Percentiles rank a stretch among this genome's conserved stretches.
Conservation (phyloP, 2,797 vertebrate genomes). For the Cyprinodon diabolis region DNA sequence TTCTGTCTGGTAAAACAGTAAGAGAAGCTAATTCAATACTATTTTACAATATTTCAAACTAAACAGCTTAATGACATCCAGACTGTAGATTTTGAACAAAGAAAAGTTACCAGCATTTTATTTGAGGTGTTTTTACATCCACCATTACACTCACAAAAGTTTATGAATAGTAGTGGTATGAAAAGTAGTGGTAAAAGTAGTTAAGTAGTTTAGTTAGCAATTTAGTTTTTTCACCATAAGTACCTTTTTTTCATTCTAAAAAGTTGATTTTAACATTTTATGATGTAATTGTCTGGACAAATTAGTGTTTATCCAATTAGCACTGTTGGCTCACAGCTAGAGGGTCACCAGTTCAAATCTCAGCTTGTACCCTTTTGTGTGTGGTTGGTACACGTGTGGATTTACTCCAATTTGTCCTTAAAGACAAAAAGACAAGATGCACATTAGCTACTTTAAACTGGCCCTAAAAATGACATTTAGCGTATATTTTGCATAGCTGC, state of each 20-base stretch:
- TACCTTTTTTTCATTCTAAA: background rate
- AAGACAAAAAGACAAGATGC: background rate
- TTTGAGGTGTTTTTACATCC: background rate
- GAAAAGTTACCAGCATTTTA: background rate
- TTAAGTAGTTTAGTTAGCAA: background rate
- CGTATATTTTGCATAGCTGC: background rate
- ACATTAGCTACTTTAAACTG: background rate
- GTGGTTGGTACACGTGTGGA: background rate
- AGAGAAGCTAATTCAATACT: too few species aligned
- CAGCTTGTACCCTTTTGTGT: background rate
- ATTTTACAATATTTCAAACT: too few species aligned
- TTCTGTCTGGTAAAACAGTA: background rate
- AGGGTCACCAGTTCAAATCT: constrained; percentile 5
- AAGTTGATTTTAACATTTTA: constrained; percentile 1
- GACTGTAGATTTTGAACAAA: background rate
- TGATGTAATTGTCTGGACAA: background rate
- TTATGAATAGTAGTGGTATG: too few species aligned
- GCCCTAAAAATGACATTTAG: background rate
- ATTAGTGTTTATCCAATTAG: background rate
- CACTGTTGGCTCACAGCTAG: background rate
- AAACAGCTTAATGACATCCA: background rate
- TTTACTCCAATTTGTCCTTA: background rate
- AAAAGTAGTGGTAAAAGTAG: too few species aligned
- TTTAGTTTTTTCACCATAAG: background rate
- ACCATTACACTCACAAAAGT: background rate